Percentiles rank a stretch among this genome's conserved stretches.
Evolutionary conservation across 2,113 vertebrate species (phyloP).

Genomic region (Choloepus hoffmanni): DNA sequence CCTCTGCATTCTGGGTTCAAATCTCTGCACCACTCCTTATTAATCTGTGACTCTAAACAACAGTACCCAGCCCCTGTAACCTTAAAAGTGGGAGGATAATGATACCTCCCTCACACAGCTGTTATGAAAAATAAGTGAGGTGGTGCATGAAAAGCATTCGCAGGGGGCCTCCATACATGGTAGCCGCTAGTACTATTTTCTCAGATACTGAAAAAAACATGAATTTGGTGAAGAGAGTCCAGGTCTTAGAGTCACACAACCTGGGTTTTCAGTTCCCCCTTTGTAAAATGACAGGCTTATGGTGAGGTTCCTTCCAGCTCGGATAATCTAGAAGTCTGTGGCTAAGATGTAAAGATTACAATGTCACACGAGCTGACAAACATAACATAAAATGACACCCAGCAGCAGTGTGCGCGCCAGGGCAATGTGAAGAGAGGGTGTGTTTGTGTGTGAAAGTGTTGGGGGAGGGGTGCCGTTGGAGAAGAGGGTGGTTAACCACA

Average conservation of each 20-base stretch:
- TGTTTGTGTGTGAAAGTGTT: neutral
- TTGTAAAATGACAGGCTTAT: conserved; percentile 29
- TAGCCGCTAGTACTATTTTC: neutral
- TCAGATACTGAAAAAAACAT: neutral
- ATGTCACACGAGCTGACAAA: neutral
- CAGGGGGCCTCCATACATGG: neutral
- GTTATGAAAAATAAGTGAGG: neutral
- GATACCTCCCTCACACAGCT: neutral
- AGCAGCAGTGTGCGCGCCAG: neutral
- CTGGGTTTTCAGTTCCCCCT: conserved; percentile 46
- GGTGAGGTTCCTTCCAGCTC: neutral
- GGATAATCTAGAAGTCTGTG: conserved; percentile 2
- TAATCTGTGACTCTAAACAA: neutral
- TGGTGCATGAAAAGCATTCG: neutral
- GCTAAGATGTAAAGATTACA: conserved; percentile 2
- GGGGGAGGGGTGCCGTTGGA: neutral
- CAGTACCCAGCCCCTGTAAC: neutral
- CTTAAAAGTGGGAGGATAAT: neutral
- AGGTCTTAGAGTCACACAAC: neutral
- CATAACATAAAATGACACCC: neutral
- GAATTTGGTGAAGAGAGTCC: neutral
- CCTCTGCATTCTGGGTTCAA: neutral
- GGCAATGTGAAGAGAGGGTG: neutral
- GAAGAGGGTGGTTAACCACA: conserved; percentile 20
- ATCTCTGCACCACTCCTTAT: neutral